A percentile compares a stretch with the other conserved stretches of the same genome.
These are phyloP conservation scores for Gopherus flavomarginatus DNA, from an alignment of 2,113 vertebrate genomes.

Conservation along the genomic window DNA sequence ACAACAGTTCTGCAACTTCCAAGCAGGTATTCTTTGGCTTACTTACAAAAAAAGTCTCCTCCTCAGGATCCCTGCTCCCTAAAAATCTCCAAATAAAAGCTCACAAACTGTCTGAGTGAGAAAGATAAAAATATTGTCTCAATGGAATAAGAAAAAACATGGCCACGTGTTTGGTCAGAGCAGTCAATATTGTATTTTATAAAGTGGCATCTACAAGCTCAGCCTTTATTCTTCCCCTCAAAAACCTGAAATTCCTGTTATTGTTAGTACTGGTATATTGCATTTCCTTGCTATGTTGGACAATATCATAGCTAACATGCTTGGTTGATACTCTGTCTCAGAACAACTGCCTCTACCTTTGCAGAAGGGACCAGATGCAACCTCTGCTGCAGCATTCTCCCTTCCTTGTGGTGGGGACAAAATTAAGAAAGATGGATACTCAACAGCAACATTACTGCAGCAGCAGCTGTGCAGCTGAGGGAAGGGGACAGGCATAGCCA, in stretches of 20 bases:
- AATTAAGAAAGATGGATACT: background rate
- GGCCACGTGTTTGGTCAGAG: background rate
- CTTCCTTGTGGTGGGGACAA: fast-evolving
- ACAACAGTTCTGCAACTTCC: conserved; percentile 1
- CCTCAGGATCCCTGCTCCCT: background rate
- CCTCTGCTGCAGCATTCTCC: fast-evolving
- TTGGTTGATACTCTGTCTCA: background rate
- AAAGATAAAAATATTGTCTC: background rate
- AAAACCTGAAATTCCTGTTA: background rate
- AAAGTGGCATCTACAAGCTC: background rate
- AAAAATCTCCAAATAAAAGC: background rate
- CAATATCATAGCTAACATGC: background rate
- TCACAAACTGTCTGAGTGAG: background rate
- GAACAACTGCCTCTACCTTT: background rate
- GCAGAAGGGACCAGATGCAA: background rate
- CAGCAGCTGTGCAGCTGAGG: background rate
- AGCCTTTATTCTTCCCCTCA: background rate
- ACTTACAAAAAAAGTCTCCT: conserved; percentile 30
- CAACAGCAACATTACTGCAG: background rate
- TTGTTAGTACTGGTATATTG: background rate
- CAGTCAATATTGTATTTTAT: background rate
- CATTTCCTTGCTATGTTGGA: too few species aligned
- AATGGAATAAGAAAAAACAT: background rate
- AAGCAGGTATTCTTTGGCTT: background rate
- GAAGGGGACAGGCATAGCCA: background rate